Percentiles rank a stretch among this genome's conserved stretches.
These are phyloP conservation scores for Drosophila biarmipes DNA, from an alignment of 1,140 invertebrate genomes.

Conservation along the genomic window DNA sequence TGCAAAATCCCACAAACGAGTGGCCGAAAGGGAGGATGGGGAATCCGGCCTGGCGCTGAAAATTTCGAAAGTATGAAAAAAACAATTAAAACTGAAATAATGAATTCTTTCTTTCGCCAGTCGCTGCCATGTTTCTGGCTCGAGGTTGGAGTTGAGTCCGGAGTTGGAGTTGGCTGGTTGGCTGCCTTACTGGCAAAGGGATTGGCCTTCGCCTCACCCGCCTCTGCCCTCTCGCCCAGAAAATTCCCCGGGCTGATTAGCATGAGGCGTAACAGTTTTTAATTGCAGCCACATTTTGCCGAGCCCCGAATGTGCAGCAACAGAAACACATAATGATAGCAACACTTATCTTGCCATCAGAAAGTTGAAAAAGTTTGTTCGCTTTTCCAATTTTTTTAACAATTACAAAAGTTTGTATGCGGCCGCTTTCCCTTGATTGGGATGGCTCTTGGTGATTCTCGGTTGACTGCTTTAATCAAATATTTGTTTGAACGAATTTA, in stretches of 20 bases:
- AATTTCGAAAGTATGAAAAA: constrained; percentile 82
- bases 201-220: constrained; percentile 27
- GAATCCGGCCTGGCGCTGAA: constrained; percentile 61
- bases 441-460: constrained; percentile 28
- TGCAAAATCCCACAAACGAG: constrained; percentile 54
- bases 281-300: constrained; percentile 80
- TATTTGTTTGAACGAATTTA: too few species aligned
- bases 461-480: neutral
- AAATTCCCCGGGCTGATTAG: constrained; percentile 72
- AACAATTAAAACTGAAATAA: constrained; percentile 84
- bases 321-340: constrained; percentile 52
- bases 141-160: constrained; percentile 27
- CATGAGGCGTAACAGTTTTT: constrained; percentile 83
- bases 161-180: constrained; percentile 42
- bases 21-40: neutral
- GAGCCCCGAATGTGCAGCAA: constrained; percentile 63
- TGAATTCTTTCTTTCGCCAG: constrained; percentile 75
- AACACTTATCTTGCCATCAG: constrained; percentile 79
- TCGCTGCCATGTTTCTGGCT: constrained; percentile 57
- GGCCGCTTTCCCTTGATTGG: constrained; percentile 45
- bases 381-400: constrained; percentile 41
- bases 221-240: constrained; percentile 22
- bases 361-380: constrained; percentile 76
- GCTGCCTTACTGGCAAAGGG: constrained; percentile 50
- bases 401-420: constrained; percentile 66